Evolutionary conservation across 2,888 invertebrate species (phyloP).

Genomic region (Tryphoninae sp.): DNA sequence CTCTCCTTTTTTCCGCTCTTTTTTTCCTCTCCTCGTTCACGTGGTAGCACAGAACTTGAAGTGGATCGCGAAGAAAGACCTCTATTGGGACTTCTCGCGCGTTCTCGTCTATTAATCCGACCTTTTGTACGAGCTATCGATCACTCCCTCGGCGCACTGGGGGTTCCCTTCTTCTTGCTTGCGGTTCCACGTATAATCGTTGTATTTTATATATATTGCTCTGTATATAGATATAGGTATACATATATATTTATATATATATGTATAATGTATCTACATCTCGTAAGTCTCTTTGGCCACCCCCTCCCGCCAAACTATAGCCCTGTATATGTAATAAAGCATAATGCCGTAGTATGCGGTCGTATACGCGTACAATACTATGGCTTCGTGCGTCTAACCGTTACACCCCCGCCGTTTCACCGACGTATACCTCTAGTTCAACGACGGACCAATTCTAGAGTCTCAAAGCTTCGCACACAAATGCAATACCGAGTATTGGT

Average conservation of each 20-base stretch:
- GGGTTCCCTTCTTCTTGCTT: constrained; percentile 30
- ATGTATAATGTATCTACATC: background rate
- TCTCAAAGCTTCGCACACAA: background rate
- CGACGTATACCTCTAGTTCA: too few relatives aligned
- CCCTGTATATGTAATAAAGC: background rate
- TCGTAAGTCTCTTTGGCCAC: constrained; percentile 12
- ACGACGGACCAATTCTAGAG: background rate
- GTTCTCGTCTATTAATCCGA: constrained; percentile 74
- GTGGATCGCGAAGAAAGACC: constrained; percentile 57
- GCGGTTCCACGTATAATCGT: constrained; percentile 33
- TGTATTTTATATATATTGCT: constrained; percentile 34
- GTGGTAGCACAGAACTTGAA: constrained; percentile 47
- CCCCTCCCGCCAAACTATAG: constrained; percentile 4
- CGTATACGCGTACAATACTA: background rate
- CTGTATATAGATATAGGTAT: background rate
- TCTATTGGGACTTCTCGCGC: constrained; percentile 41
- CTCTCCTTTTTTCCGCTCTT: constrained; percentile 17
- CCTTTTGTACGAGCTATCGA: constrained; percentile 74
- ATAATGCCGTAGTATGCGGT: background rate
- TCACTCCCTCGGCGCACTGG: constrained; percentile 67
- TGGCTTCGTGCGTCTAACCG: background rate
- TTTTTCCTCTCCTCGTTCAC: constrained; percentile 45
- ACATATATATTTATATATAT: constrained; percentile 14
- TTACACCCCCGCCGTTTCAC: background rate
- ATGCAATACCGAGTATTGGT: too few relatives aligned